Evolutionary conservation across 2,113 vertebrate species (phyloP).

Genomic region (Etia nguti): DNA sequence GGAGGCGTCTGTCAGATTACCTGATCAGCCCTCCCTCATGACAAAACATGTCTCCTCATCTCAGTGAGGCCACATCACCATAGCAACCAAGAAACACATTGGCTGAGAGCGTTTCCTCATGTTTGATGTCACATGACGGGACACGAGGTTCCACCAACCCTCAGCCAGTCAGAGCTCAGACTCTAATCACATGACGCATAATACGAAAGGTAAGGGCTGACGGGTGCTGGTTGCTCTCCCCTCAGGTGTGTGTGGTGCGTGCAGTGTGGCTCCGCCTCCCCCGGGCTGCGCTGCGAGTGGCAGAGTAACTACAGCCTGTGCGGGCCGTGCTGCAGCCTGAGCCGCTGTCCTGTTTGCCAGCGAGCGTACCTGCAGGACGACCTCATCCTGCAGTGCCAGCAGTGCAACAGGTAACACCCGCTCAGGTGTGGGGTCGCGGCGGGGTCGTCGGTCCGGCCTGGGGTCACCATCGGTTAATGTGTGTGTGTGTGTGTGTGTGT

Average conservation of each 20-base stretch:
- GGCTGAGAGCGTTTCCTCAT: neutral
- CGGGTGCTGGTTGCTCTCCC: neutral
- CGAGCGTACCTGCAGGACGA: slow-evolving; percentile 83
- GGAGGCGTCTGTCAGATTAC: neutral
- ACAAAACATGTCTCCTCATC: neutral
- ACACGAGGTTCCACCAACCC: neutral
- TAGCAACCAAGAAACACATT: neutral
- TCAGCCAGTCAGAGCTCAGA: neutral
- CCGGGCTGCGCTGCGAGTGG: slow-evolving; percentile 89
- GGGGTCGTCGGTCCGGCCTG: neutral
- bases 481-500: neutral
- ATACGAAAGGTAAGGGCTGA: neutral
- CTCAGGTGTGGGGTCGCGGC: neutral
- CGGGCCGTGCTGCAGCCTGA: slow-evolving; percentile 88
- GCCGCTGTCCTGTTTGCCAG: slow-evolving; percentile 82
- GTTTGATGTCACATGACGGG: neutral
- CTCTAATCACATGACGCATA: neutral
- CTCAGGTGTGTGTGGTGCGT: slow-evolving; percentile 94
- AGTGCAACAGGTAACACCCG: slow-evolving; percentile 86
- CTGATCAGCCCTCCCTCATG: neutral
- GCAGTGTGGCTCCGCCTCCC: slow-evolving; percentile 88
- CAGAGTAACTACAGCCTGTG: slow-evolving; percentile 95
- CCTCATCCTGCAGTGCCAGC: slow-evolving; percentile 89
- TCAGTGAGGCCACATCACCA: neutral
- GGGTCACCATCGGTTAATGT: neutral